Percentiles rank a stretch among this genome's conserved stretches.
phyloP scores from a whole-genome alignment of 2,888 invertebrate species.

The Leptopilina myrica region DNA sequence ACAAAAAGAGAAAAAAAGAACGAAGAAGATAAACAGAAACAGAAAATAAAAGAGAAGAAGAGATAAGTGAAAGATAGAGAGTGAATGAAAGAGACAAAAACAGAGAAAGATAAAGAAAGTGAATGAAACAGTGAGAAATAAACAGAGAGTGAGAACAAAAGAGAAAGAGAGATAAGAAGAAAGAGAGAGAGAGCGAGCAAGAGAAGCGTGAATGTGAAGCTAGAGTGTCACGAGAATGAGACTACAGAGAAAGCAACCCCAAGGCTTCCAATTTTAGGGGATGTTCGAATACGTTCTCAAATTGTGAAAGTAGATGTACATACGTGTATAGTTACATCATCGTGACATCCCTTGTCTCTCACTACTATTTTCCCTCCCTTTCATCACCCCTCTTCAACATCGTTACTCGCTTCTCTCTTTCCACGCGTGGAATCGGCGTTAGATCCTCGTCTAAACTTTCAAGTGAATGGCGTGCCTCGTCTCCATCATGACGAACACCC shows the following conservation, averaged over 20 bases:
- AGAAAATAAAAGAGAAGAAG: too few relatives aligned
- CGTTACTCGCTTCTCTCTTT: conserved; percentile 26
- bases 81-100: too few relatives aligned
- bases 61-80: too few relatives aligned
- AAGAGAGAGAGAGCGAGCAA: too few relatives aligned
- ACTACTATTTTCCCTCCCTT: conserved; percentile 15
- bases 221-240: conserved; percentile 38
- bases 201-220: too few relatives aligned
- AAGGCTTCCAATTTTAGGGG: conserved; percentile 55
- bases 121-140: too few relatives aligned
- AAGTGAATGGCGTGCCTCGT: conserved; percentile 62
- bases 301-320: conserved; percentile 24
- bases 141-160: background rate
- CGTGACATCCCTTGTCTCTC: conserved; percentile 12
- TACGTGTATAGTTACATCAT: conserved; percentile 30
- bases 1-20: background rate
- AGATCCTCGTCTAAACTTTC: conserved; percentile 61
- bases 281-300: conserved; percentile 40
- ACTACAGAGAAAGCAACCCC: conserved; percentile 29
- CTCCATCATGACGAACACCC: conserved; percentile 58
- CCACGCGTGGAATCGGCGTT: conserved; percentile 44
- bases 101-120: too few relatives aligned
- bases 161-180: background rate
- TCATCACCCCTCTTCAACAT: conserved; percentile 6
- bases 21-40: background rate